Evolutionary conservation across 2,888 invertebrate species (phyloP), one percentile per base, ranked within the genome.

Genomic region (Corythucha ciliata): DNA sequence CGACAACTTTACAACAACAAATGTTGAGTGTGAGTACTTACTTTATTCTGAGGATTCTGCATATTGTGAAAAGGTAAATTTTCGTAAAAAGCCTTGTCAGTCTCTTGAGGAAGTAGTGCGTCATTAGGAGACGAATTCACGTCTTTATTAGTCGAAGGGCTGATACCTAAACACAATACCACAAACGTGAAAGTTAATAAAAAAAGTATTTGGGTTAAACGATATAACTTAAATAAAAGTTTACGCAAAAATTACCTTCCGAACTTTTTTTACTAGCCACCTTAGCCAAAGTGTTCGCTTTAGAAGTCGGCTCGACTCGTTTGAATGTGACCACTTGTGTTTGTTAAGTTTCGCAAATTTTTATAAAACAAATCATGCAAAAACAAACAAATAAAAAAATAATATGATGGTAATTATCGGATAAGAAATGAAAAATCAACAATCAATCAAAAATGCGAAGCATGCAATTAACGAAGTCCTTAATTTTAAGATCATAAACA

Each of bases 41-140:
- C 91, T 86, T 91, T 91, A 72, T 89, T 85, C 65, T 89, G 90
- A 67, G 90, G 87, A 71, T 87, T 85, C 74, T 90, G 90, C 67
- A 91, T 80, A 64, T 90, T 90, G 70, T 91, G 91, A 79, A 91
- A 92, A 67, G 91, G 91, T 66, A 91, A 79, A 73, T 92, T 92
- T 74, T 92, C 91, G 77, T 91, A 92, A 68, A 85, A 82, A 48
- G 73, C 72, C 69, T 86, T 87, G 64, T 79, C 78, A 69, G 82
- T 81, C 70, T 87, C 87, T 72, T 80, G 79, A 79, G 75, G 76
- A 64, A 68, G 69, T 66, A 68, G 68, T 21, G 61, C 64, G 57
- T 64, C 63, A 52, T 58, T 62, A 41, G 61, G 62, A 8, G 69
- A 69, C 37, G 64, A 68, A 63, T 67, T 68, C 64, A 71, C 73